These are phyloP conservation scores for Acrossocheilus wenchowensis DNA, from an alignment of 2,797 vertebrate species.

Conservation along the genomic window DNA sequence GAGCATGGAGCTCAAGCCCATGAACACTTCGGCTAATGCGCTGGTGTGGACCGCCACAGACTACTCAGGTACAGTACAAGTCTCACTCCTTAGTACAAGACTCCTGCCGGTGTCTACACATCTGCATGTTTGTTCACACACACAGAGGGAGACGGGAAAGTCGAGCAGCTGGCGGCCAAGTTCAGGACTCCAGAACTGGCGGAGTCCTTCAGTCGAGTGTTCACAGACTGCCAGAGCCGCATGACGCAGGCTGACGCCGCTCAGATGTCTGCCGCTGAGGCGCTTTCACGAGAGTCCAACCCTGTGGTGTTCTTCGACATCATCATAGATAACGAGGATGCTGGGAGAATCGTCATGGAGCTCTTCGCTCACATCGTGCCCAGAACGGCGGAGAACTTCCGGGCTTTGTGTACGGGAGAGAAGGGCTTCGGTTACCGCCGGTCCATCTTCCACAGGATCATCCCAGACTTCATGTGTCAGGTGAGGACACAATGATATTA, in stretches of 20 bases:
- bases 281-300: conserved; percentile 86
- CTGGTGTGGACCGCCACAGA: conserved; percentile 94
- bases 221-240: conserved; percentile 87
- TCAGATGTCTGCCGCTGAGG: conserved; percentile 81
- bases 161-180: conserved; percentile 94
- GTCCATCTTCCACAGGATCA: conserved; percentile 90
- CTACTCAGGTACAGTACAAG: conserved; percentile 83
- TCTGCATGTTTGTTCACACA: no score
- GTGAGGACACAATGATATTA: conserved; percentile 70
- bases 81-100: no score
- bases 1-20: conserved; percentile 88
- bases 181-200: conserved; percentile 93
- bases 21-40: conserved; percentile 87
- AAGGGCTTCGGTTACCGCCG: conserved; percentile 87
- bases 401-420: conserved; percentile 89
- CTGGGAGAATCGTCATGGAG: conserved; percentile 89
- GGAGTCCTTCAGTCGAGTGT: conserved; percentile 86
- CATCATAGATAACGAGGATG: conserved; percentile 75
- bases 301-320: conserved; percentile 88
- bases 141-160: conserved; percentile 85
- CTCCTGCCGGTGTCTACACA: no score
- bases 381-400: conserved; percentile 92
- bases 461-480: conserved; percentile 93
- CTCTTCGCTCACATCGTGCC: conserved; percentile 90
- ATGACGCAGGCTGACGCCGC: conserved; percentile 71